These are phyloP conservation scores for Phrynosoma blainvillii DNA, from an alignment of 2,113 vertebrate species.

Conservation along the genomic window DNA sequence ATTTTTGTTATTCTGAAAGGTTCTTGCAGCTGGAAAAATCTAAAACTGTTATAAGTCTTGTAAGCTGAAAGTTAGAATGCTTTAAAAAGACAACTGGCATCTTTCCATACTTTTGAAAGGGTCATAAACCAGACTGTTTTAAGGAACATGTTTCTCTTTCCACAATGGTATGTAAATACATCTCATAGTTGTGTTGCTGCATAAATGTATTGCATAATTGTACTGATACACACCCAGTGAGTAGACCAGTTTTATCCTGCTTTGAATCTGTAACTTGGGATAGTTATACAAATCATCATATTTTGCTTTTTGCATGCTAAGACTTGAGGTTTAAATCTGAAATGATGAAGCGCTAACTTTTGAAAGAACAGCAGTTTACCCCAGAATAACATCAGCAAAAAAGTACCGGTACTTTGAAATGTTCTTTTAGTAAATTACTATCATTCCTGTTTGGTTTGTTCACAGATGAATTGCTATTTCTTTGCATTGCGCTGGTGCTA, in stretches of 20 bases:
- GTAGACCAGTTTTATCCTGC: slow-evolving; percentile 1
- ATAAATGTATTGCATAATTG: background rate
- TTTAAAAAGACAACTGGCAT: slow-evolving; percentile 5
- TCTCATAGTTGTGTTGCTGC: background rate
- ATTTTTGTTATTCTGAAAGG: slow-evolving; percentile 15
- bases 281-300: background rate
- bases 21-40: slow-evolving; percentile 35
- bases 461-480: background rate
- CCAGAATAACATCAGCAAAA: background rate
- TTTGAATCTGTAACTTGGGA: background rate
- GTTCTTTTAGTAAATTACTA: background rate
- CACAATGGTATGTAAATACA: background rate
- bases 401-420: background rate
- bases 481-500: background rate
- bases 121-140: background rate
- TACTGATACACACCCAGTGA: background rate
- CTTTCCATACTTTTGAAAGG: background rate
- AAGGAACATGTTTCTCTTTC: background rate
- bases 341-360: background rate
- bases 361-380: background rate
- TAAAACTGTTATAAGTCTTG: slow-evolving; percentile 12
- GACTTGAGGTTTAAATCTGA: background rate
- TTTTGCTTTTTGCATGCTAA: background rate
- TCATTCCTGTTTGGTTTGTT: background rate
- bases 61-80: background rate